phyloP scores from a whole-genome alignment of 2,888 invertebrate species.

The Trisateles emortualis region DNA sequence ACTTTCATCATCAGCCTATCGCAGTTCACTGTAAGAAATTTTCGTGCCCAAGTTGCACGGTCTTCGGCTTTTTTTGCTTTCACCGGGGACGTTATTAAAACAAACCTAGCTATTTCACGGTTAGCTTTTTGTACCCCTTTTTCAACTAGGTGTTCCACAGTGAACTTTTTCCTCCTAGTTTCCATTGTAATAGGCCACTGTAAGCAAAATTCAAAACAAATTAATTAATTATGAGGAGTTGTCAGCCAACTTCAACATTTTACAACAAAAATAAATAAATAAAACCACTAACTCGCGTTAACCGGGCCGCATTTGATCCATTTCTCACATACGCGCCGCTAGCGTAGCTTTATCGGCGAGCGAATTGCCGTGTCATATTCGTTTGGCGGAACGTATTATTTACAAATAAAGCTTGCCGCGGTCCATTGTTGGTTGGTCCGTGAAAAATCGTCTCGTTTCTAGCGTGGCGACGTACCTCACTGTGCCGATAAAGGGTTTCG shows the following conservation, averaged over 20 bases:
- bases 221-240: background rate
- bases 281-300: conserved; percentile 5
- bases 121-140: no score
- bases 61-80: no score
- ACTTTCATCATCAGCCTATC: no score
- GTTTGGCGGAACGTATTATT: conserved; percentile 77
- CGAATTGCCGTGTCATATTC: conserved; percentile 75
- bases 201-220: background rate
- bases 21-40: no score
- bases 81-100: no score
- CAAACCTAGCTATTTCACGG: no score
- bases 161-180: no score
- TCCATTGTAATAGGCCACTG: no score
- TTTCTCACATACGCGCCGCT: conserved; percentile 29
- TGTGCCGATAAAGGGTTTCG: conserved; percentile 61
- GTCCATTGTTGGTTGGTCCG: conserved; percentile 69
- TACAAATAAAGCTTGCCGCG: conserved; percentile 79
- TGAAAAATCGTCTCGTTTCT: conserved; percentile 69
- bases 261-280: background rate
- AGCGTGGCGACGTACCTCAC: conserved; percentile 63
- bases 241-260: background rate
- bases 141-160: no score
- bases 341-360: conserved; percentile 57
- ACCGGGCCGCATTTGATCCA: conserved; percentile 17
- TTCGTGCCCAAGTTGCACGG: no score